Evolutionary conservation across 1,140 invertebrate genomes (phyloP).

Genomic region (Bombus confusus): DNA sequence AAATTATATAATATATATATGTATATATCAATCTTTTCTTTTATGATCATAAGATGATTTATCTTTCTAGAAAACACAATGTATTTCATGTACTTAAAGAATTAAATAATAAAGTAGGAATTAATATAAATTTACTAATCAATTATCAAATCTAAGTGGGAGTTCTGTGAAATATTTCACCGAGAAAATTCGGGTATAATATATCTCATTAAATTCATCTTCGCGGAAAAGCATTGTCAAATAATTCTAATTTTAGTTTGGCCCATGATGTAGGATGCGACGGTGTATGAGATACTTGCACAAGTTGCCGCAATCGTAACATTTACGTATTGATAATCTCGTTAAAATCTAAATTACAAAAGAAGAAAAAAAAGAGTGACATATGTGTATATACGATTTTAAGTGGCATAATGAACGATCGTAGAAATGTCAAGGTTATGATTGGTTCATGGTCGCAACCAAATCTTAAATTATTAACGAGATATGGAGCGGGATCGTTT

Average conservation of each 20-base stretch:
- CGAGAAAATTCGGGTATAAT: not conserved
- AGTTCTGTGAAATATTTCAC: not conserved
- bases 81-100: not conserved
- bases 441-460: slow-evolving; percentile 36
- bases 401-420: not conserved
- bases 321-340: slow-evolving; percentile 3
- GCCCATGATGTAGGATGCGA: not conserved
- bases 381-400: not conserved
- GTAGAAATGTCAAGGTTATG: slow-evolving; percentile 61
- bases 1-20: not conserved
- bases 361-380: not conserved
- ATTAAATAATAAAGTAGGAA: not conserved
- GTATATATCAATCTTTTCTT: not conserved
- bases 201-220: not conserved
- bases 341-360: not conserved
- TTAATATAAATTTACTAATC: not conserved
- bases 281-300: not conserved
- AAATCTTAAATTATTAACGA: not conserved
- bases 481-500: not conserved
- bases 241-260: slow-evolving; percentile 43
- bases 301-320: not conserved
- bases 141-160: not conserved
- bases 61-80: not conserved
- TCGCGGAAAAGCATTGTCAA: slow-evolving; percentile 24
- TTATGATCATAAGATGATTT: not conserved